These are phyloP conservation scores for Gryllus bimaculatus DNA, from an alignment of 1,140 invertebrate genomes.

Conservation along the genomic window DNA sequence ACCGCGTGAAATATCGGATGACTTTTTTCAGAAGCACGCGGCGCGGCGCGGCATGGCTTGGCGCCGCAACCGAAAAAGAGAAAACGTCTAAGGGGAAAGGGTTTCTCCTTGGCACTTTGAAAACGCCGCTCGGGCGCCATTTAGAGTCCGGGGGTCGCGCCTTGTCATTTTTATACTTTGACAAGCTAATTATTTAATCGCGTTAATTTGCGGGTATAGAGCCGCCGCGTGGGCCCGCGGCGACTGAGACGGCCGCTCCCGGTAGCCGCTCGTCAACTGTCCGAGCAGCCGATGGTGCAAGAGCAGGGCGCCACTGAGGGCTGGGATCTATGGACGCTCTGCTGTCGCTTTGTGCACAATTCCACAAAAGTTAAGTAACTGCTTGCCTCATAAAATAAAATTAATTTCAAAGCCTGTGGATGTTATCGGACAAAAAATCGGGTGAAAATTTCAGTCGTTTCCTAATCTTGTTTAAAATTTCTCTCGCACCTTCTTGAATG, in stretches of 20 bases:
- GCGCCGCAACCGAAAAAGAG: background rate
- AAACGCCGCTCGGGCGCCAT: background rate
- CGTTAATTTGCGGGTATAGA: background rate
- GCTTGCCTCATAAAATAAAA: too few species aligned
- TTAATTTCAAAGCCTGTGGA: too few species aligned
- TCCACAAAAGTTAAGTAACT: too few species aligned
- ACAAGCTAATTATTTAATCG: slow-evolving; percentile 5
- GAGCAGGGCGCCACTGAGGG: too few species aligned
- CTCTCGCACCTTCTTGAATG: too few species aligned
- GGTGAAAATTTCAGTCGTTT: too few species aligned
- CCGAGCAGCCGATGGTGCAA: too few species aligned
- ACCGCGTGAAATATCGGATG: background rate
- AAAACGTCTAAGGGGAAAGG: background rate
- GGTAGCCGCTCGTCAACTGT: background rate
- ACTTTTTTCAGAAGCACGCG: background rate
- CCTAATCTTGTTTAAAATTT: too few species aligned
- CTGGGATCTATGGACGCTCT: too few species aligned
- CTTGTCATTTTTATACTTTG: slow-evolving; percentile 1
- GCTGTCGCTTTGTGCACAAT: too few species aligned
- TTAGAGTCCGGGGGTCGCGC: background rate
- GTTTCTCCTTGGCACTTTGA: background rate
- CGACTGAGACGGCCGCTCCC: background rate
- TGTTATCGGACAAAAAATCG: too few species aligned
- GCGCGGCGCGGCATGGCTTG: background rate
- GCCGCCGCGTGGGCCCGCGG: too few species aligned